Conservation (phyloP, 2,797 vertebrate species). For the Notamacropus eugenii region DNA sequence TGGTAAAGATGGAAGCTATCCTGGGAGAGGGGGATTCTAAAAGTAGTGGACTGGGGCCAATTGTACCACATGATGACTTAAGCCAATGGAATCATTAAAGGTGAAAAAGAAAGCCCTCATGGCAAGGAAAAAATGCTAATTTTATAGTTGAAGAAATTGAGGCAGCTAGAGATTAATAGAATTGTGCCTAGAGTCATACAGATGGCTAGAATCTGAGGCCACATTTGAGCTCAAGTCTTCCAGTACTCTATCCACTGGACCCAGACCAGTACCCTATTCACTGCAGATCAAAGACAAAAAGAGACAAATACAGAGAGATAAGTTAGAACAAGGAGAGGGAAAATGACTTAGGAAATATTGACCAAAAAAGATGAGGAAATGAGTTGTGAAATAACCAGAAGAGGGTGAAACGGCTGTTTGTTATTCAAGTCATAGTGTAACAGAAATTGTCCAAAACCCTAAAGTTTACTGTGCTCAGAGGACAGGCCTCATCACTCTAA, state of each 20-base stretch:
- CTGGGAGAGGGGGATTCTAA: neutral
- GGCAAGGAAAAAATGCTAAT: neutral
- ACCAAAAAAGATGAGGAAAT: neutral
- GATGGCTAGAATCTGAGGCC: neutral
- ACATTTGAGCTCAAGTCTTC: neutral
- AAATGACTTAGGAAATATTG: neutral
- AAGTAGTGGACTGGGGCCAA: neutral
- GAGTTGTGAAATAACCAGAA: neutral
- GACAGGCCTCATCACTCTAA: neutral
- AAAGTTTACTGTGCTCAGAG: neutral
- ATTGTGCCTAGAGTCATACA: neutral
- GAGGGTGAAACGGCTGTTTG: neutral
- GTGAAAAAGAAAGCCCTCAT: neutral
- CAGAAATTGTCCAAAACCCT: neutral
- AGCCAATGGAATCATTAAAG: neutral
- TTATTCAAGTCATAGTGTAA: neutral
- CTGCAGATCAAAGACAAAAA: neutral
- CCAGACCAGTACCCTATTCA: neutral
- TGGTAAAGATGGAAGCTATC: neutral
- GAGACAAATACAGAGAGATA: neutral
- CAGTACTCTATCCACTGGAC: neutral
- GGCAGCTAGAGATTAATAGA: neutral
- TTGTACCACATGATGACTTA: neutral
- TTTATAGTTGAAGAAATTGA: neutral
- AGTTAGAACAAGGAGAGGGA: neutral